Evolutionary conservation across 2,888 invertebrate genomes (phyloP), one percentile per base, ranked within the genome.

Genomic region (Parasteatoda lunata): DNA sequence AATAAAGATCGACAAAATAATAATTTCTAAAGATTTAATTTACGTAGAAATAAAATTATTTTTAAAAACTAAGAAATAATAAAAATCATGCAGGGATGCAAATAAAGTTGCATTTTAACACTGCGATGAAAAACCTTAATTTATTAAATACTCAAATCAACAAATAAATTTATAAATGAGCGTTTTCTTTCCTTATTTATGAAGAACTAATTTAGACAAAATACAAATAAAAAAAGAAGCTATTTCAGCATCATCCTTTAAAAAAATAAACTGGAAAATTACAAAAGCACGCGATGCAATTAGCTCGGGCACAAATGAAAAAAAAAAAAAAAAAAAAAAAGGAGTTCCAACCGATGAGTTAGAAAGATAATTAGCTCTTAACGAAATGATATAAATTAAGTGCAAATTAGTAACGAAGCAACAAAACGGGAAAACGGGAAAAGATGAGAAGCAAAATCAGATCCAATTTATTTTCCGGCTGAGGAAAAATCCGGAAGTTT

Each of bases 351-450:
- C 72, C 48, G 47, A 76, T 59, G 59, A 59, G 59, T 59, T 59
- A 68, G 49, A 49, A 83, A 77, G 71, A 83, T 83, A 83, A 83
- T 83, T 83, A 77, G 83, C 83, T 59, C 83, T 77, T 73, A 69
- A 75, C 69, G 83, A 64, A 83, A 70, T 77, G 77, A 83, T 83
- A 71, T 51, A 83, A 83, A 83, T 83, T 81, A 85, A 85, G 85
- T 85, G 85, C 85, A 85, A 85, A 85, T 85, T 85, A 85, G 79
- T 85, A 85, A 85, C 85, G 85, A 85, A 70, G 79, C 84, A 76
- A 85, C 84, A 85, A 85, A 85, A 85, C 79, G 84, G 71, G 83
- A 85, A 85, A 85, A 85, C 79, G 84, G 71, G 83, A 64, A 59
- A 30, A 65, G 54, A 79, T n/a, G 54, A 71, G 76, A 76, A 80